Percentiles rank a stretch among this genome's conserved stretches.
phyloP scores from a whole-genome alignment of 2,888 invertebrate genomes.

The Eueremaeus valkanovi region DNA sequence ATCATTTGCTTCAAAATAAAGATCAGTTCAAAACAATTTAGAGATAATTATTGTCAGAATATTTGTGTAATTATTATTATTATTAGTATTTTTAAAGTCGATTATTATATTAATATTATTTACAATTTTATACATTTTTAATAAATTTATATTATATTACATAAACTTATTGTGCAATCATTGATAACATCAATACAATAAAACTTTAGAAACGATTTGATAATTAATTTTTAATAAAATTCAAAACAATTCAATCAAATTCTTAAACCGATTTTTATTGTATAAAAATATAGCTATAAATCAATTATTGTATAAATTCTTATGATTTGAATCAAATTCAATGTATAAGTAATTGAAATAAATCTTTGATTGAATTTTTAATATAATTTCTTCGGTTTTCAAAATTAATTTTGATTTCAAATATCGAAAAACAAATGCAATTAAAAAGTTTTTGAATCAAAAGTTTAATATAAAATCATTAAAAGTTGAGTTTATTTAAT shows the following conservation, averaged over 20 bases:
- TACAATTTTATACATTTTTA: no score
- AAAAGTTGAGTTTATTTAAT: neutral
- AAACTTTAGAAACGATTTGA: neutral
- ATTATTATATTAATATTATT: neutral
- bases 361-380: neutral
- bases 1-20: neutral
- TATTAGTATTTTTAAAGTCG: no score
- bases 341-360: neutral
- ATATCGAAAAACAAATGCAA: no score
- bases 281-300: neutral
- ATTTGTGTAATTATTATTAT: neutral
- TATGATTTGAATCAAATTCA: constrained; percentile 10
- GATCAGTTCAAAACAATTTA: neutral
- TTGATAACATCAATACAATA: no score
- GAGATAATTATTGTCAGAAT: neutral
- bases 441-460: no score
- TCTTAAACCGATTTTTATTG: neutral
- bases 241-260: neutral
- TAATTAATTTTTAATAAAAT: neutral
- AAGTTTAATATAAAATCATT: neutral
- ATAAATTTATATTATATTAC: no score
- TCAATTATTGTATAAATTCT: constrained; percentile 9
- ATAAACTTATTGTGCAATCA: no score
- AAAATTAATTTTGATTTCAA: neutral
- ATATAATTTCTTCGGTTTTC: neutral